These are phyloP conservation scores for Cossypha niveicapilla DNA, from an alignment of 2,797 vertebrate species.

Conservation along the genomic window DNA sequence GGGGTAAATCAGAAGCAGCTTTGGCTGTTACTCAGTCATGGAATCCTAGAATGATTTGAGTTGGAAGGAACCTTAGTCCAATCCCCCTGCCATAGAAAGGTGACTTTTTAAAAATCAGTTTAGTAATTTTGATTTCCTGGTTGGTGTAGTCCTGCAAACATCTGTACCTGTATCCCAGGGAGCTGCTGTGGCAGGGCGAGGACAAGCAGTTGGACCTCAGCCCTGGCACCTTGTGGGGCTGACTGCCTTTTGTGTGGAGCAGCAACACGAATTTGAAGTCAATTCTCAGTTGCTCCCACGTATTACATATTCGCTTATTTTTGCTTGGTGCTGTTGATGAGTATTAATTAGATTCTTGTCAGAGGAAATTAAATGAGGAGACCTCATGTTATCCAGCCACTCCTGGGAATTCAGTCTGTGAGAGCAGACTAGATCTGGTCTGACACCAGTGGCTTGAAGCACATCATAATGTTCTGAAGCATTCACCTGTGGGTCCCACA, in stretches of 20 bases:
- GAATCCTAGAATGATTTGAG: neutral
- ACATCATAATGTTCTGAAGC: accelerated
- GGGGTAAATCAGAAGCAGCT: neutral
- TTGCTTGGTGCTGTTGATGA: neutral
- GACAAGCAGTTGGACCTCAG: neutral
- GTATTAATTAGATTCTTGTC: neutral
- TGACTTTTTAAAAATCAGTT: neutral
- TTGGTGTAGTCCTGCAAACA: neutral
- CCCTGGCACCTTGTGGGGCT: neutral
- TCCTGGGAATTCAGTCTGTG: neutral
- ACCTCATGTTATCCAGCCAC: accelerated
- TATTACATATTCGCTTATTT: neutral
- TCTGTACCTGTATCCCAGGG: too few relatives aligned
- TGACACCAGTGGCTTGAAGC: neutral
- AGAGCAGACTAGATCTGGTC: neutral
- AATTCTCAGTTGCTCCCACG: neutral
- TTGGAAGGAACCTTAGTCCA: neutral
- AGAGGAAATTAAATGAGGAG: neutral
- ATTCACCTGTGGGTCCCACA: accelerated
- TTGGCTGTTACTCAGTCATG: neutral
- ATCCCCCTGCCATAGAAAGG: accelerated
- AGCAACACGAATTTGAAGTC: accelerated
- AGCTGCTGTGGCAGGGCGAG: neutral
- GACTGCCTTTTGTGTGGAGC: neutral
- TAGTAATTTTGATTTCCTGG: neutral